Evolutionary conservation across 64 coral and sea anemone genomes (phyloP), one percentile per base, ranked within the genome.

Genomic region (Montipora cactus): DNA sequence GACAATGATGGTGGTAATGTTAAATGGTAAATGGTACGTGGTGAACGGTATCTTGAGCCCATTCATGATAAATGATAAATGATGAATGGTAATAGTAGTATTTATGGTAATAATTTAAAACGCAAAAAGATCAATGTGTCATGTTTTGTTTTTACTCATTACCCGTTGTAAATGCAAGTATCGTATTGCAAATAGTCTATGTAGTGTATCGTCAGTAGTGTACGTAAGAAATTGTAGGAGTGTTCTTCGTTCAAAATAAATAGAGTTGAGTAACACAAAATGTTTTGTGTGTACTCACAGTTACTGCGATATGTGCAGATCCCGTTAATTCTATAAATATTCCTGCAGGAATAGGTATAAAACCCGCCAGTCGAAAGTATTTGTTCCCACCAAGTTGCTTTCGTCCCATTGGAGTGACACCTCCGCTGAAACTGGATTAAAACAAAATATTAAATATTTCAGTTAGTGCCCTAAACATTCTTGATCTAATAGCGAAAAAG

Each of bases 301-400:
- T 50, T 1, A 80, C 21, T 80, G 49, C n/a, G 12, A 50, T 50
- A 15, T 50, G 3, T 55, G 78, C 78, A 19, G 48, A 8, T 7
- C 78, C 78, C 2, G 78, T 58, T 7, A 80, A 9, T 4, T n/a
- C 50, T 22, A 80, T 21, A 21, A 80, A 80, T 23, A 80, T 80
- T 80, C 78, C 78, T 10, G 20, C 78, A 80, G 78, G 78, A 25
- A 80, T 22, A 55, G 18, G 50, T 80, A 80, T 80, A 8, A 55
- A 6, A 19, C 78, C 78, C 5, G 5, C 5, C n/a, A 80, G 20
- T 2, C 78, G 78, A 57, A 80, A 16, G 19, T 80, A 80, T n/a
- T 9, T 57, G 19, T 18, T 57, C 10, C 50, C 22, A 28, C 78
- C 78, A 4, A 80, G 78, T 51, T 80, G 78, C 50, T 80, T 80